phyloP scores from a whole-genome alignment of 2,113 vertebrate genomes.

The Turdus rufiventris region DNA sequence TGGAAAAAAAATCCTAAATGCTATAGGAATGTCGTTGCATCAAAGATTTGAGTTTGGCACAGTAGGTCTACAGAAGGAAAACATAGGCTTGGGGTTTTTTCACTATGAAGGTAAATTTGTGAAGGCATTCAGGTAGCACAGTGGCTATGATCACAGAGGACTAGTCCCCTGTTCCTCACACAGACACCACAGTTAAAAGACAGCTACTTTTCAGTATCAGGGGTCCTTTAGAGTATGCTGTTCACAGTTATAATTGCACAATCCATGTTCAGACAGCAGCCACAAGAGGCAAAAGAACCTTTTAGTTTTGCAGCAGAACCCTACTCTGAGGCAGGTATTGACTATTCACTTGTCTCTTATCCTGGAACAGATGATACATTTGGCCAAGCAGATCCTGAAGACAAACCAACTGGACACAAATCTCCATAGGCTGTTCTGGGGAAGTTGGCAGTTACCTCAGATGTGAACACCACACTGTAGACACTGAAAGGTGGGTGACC shows the following conservation, averaged over 20 bases:
- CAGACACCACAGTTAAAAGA: not conserved
- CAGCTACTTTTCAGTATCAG: not conserved
- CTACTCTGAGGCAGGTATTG: not conserved
- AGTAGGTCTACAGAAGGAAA: not conserved
- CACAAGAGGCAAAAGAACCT: not conserved
- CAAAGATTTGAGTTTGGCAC: not conserved
- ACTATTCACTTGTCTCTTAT: not conserved
- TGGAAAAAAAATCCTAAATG: not conserved
- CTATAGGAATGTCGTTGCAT: not conserved
- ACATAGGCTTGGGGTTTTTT: not conserved
- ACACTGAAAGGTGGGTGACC: not conserved
- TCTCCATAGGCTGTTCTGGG: not conserved
- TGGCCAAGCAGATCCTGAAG: rapidly evolving
- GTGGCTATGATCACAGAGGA: not conserved
- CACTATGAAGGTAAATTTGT: not conserved
- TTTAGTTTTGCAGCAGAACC: not conserved
- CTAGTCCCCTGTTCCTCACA: not conserved
- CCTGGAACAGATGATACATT: rapidly evolving
- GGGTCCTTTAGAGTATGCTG: not conserved
- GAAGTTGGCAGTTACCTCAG: not conserved
- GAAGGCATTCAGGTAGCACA: not conserved
- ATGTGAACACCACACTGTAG: not conserved
- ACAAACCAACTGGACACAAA: not conserved
- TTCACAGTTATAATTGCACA: not conserved
- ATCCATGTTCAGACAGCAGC: not conserved